Evolutionary conservation across 2,113 vertebrate genomes (phyloP).

Genomic region (Conger conger): DNA sequence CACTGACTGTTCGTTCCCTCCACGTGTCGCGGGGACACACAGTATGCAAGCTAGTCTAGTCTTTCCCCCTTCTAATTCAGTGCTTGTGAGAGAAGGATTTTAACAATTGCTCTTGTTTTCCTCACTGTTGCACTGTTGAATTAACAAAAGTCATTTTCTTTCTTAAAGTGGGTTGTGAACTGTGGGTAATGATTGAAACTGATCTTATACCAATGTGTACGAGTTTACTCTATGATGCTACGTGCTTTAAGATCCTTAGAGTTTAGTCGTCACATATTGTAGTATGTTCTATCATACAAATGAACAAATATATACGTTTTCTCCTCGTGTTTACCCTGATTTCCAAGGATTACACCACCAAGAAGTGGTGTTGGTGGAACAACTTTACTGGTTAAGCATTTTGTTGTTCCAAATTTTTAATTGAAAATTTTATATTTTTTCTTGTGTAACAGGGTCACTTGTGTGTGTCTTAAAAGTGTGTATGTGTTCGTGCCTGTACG

Average conservation of each 20-base stretch:
- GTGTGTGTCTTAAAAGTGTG: neutral
- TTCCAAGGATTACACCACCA: neutral
- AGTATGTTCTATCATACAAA: no score
- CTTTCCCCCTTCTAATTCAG: conserved; percentile 31
- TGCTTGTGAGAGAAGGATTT: conserved; percentile 30
- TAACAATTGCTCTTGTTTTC: conserved; percentile 29
- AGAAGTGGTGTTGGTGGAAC: neutral
- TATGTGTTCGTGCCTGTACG: neutral
- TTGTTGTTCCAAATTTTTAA: neutral
- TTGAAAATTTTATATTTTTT: neutral
- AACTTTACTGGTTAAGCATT: neutral
- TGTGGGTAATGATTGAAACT: neutral
- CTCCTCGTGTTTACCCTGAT: neutral
- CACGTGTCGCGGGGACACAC: conserved; percentile 47
- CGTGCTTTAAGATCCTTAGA: neutral
- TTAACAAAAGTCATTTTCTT: neutral
- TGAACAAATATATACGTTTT: neutral
- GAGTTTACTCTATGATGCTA: neutral
- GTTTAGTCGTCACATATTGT: neutral
- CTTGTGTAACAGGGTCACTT: neutral
- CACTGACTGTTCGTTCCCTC: conserved; percentile 49
- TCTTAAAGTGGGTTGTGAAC: conserved; percentile 1
- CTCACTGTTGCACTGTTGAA: conserved; percentile 17
- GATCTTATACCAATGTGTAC: neutral
- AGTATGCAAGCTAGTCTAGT: neutral